phyloP scores from a whole-genome alignment of 2,797 vertebrate genomes.

The Phrynocephalus vlangalii region DNA sequence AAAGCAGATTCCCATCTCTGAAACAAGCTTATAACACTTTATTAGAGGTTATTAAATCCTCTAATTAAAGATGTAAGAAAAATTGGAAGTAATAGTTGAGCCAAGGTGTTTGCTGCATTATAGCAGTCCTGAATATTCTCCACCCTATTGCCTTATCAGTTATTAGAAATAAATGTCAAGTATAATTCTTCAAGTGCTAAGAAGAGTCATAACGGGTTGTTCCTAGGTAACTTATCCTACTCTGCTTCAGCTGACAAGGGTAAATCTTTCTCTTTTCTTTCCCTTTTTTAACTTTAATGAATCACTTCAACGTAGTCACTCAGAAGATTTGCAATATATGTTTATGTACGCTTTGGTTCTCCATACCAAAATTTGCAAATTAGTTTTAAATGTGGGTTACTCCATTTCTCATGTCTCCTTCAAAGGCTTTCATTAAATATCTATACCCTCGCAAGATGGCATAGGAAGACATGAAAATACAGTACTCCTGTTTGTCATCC shows the following conservation, averaged over 20 bases:
- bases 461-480: background rate
- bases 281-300: slow-evolving; percentile 62
- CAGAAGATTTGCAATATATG: slow-evolving; percentile 56
- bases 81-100: slow-evolving; percentile 61
- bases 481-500: background rate
- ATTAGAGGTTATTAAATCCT: slow-evolving; percentile 62
- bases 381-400: slow-evolving; percentile 65
- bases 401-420: slow-evolving; percentile 58
- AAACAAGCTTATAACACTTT: slow-evolving; percentile 56
- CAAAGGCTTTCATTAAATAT: slow-evolving; percentile 41
- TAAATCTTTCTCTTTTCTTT: slow-evolving; percentile 53
- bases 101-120: slow-evolving; percentile 59
- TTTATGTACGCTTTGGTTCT: slow-evolving; percentile 60
- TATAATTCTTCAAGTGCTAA: slow-evolving; percentile 70
- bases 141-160: slow-evolving; percentile 51
- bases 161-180: slow-evolving; percentile 75
- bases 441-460: slow-evolving; percentile 16
- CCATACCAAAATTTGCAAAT: slow-evolving; percentile 57
- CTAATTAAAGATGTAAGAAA: slow-evolving; percentile 56
- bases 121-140: slow-evolving; percentile 49
- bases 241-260: slow-evolving; percentile 60
- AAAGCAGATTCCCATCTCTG: slow-evolving; percentile 6
- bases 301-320: slow-evolving; percentile 69
- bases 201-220: slow-evolving; percentile 55
- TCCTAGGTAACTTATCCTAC: slow-evolving; percentile 67